phyloP scores from a whole-genome alignment of 1,140 invertebrate genomes.

The Drosophila ercepeae region DNA sequence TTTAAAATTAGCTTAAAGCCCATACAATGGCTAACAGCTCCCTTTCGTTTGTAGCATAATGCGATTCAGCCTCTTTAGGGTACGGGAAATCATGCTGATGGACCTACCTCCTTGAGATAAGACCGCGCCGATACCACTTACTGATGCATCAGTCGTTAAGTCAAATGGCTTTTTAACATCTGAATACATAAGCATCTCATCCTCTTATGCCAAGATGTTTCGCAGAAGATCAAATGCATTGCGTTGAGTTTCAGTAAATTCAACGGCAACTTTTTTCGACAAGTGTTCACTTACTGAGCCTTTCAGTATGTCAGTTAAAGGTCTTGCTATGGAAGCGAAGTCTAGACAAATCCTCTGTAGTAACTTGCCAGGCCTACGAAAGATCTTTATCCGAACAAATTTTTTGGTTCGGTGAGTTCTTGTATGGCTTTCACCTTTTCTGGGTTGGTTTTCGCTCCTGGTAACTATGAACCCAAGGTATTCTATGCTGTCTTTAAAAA shows the following conservation, averaged over 20 bases:
- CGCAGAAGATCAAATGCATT: no score
- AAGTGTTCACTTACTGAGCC: constrained; percentile 3
- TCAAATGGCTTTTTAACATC: constrained; percentile 37
- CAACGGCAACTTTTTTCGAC: constrained; percentile 7
- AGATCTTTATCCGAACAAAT: not conserved
- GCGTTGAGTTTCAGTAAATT: no score
- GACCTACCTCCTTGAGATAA: no score
- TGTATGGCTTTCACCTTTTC: constrained; percentile 14
- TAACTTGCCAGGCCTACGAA: constrained; percentile 10
- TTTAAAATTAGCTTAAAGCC: no score
- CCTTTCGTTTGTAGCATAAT: no score
- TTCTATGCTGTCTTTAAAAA: constrained; percentile 14
- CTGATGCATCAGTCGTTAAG: constrained; percentile 31
- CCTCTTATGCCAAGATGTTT: no score
- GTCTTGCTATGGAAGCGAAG: constrained; percentile 12
- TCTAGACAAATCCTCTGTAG: constrained; percentile 13
- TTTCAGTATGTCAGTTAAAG: constrained; percentile 9
- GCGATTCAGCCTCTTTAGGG: no score
- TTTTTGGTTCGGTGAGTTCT: constrained; percentile 1
- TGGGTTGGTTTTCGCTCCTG: constrained; percentile 3
- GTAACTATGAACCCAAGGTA: constrained; percentile 15
- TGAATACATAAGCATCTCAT: constrained; percentile 18
- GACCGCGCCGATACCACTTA: constrained; percentile 2
- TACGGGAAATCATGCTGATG: no score
- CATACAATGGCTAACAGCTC: not conserved